These are phyloP conservation scores for Talpa occidentalis DNA, from an alignment of 2,113 vertebrate species.

Conservation along the genomic window DNA sequence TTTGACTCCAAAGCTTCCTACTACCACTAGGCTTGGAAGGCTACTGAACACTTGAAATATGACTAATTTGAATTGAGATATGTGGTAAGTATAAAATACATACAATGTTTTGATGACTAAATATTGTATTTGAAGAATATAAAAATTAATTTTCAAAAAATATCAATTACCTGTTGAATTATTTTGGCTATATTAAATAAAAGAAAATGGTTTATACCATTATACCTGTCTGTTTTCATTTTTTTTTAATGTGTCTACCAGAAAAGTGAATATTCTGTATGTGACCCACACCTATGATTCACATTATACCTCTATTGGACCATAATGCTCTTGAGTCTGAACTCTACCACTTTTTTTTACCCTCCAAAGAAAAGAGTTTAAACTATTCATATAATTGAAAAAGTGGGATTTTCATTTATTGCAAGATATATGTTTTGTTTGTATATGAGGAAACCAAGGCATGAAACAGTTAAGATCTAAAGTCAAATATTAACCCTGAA, in stretches of 20 bases:
- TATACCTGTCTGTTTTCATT: background rate
- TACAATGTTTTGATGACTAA: conserved; percentile 1
- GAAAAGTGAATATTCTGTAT: background rate
- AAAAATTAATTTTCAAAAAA: conserved; percentile 15
- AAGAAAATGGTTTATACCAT: background rate
- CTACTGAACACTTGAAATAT: background rate
- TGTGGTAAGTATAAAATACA: background rate
- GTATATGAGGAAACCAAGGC: background rate
- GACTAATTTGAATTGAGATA: background rate
- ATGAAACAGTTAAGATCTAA: conserved; percentile 23
- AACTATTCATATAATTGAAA: background rate
- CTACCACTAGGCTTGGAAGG: background rate
- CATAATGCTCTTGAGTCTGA: background rate
- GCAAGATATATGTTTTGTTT: background rate
- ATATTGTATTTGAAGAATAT: background rate
- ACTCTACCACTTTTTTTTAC: background rate
- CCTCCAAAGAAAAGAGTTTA: background rate
- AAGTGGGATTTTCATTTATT: background rate
- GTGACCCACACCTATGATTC: background rate
- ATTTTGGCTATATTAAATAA: background rate
- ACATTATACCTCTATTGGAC: background rate
- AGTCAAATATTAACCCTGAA: conserved; percentile 70
- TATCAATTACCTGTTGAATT: background rate
- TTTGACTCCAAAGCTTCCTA: background rate
- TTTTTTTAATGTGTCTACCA: background rate